Conservation (phyloP, 2,797 vertebrate genomes). For the Sebastes minor region DNA sequence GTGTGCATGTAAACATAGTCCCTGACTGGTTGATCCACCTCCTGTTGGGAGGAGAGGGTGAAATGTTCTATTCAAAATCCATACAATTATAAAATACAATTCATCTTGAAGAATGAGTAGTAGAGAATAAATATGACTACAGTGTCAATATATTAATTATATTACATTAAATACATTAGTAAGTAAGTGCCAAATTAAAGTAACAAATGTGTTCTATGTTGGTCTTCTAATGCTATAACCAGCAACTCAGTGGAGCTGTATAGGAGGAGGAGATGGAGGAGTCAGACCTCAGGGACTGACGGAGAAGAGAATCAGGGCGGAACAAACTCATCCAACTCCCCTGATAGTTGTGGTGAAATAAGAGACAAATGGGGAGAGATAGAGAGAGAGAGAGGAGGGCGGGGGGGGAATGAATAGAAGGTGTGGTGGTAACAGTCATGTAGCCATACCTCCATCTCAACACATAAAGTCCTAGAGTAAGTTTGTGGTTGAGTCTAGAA, state of each 20-base stretch:
- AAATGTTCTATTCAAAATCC: no score
- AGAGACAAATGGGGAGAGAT: background rate
- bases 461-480: background rate
- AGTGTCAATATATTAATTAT: no score
- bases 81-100: no score
- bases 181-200: background rate
- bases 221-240: background rate
- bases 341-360: background rate
- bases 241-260: background rate
- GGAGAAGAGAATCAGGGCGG: background rate
- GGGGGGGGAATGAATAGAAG: background rate
- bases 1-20: no score
- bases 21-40: no score
- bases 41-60: no score
- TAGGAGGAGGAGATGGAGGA: background rate
- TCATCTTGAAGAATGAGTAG: background rate
- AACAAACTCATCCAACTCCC: background rate
- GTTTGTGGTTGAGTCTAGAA: background rate
- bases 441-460: background rate
- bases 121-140: no score
- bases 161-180: background rate
- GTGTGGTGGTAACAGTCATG: background rate
- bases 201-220: background rate
- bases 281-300: background rate
- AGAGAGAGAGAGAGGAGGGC: background rate